These are phyloP conservation scores for Lasioglossum malachurum DNA, from an alignment of 2,888 invertebrate genomes.

Conservation along the genomic window DNA sequence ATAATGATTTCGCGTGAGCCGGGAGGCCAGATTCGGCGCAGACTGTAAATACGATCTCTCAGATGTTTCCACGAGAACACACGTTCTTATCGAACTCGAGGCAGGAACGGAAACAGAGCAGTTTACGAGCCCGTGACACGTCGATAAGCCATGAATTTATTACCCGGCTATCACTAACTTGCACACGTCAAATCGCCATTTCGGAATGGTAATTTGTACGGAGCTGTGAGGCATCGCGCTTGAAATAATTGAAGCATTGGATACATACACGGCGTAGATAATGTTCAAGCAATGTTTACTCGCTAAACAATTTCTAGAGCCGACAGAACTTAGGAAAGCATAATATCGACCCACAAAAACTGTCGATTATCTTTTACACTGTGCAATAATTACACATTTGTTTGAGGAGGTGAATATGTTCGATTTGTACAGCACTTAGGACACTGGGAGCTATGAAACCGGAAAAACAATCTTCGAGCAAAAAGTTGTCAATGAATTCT, in stretches of 20 bases:
- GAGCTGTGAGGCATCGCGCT: neutral
- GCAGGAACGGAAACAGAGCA: conserved; percentile 15
- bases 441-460: no score
- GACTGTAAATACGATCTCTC: conserved; percentile 40
- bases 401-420: neutral
- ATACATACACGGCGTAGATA: neutral
- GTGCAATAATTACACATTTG: neutral
- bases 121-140: conserved; percentile 17
- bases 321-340: neutral
- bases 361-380: neutral
- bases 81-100: conserved; percentile 35
- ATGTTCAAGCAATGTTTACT: neutral
- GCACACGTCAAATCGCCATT: neutral
- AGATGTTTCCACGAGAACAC: conserved; percentile 10
- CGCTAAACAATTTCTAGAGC: neutral
- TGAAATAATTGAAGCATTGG: neutral
- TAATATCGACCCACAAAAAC: neutral
- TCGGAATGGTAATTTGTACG: neutral
- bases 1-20: neutral
- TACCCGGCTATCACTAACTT: neutral
- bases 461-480: neutral
- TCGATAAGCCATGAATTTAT: conserved; percentile 24
- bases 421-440: no score
- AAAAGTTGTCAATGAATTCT: neutral
- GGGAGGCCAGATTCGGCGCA: conserved; percentile 1